phyloP scores from a whole-genome alignment of 1,140 invertebrate genomes.

The Chionoecetes opilio region DNA sequence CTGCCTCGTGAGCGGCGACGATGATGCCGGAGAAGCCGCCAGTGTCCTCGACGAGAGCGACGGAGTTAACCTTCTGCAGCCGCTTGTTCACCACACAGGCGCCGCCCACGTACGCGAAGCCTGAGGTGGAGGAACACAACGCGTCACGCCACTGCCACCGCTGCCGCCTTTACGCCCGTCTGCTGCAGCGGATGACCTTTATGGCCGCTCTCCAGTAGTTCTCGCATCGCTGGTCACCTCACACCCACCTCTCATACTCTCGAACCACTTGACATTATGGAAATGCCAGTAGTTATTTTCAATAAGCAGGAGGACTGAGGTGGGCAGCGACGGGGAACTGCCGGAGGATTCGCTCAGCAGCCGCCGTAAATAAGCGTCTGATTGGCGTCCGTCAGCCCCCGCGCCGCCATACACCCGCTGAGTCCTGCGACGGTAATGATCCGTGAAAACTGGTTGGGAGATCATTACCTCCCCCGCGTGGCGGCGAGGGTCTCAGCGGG shows the following conservation, averaged over 20 bases:
- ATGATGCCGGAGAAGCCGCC: conserved; percentile 98
- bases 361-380: neutral
- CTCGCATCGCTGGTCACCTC: neutral
- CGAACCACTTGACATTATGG: neutral
- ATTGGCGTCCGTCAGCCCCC: neutral
- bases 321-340: neutral
- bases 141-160: neutral
- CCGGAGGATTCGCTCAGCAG: neutral
- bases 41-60: conserved; percentile 98
- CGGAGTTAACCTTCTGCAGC: conserved; percentile 97
- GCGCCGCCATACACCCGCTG: neutral
- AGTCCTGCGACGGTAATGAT: neutral
- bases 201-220: neutral
- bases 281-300: neutral
- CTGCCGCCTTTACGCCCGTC: neutral
- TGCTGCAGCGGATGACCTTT: neutral
- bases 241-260: too few relatives aligned
- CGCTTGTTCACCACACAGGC: conserved; percentile 98
- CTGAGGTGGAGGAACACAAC: conserved; percentile 84
- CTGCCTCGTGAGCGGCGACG: conserved; percentile 97
- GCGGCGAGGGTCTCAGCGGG: neutral
- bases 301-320: neutral
- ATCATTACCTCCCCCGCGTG: too few relatives aligned
- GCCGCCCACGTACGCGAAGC: conserved; percentile 97
- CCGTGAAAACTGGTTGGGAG: too few relatives aligned